Conservation (phyloP, 2,797 vertebrate genomes). For the Enteromius fasciolatus region DNA sequence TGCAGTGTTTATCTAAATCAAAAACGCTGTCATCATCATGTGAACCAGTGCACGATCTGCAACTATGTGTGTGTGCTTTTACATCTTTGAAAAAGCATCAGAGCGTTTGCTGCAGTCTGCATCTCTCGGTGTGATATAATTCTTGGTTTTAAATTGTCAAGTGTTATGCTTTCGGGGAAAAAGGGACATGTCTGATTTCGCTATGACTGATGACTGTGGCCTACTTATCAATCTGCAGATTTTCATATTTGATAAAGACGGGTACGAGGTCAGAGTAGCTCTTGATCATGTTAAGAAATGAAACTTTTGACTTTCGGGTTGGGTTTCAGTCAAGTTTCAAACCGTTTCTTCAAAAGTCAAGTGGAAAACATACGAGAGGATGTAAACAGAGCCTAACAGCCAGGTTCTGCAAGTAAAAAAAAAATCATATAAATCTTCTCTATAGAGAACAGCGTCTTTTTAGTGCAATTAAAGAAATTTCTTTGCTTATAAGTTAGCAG, state of each 20-base stretch:
- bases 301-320: slow-evolving; percentile 19
- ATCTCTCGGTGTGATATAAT: slow-evolving; percentile 19
- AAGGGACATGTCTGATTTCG: slow-evolving; percentile 31
- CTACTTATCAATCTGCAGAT: slow-evolving; percentile 49
- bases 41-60: background rate
- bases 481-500: background rate
- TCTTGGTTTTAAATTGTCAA: slow-evolving; percentile 27
- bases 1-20: background rate
- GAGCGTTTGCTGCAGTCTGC: slow-evolving; percentile 22
- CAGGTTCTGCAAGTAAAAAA: background rate
- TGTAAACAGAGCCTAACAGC: background rate
- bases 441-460: background rate
- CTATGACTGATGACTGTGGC: slow-evolving; percentile 46
- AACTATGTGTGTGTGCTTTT: background rate
- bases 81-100: slow-evolving; percentile 7
- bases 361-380: background rate
- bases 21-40: background rate
- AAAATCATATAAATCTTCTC: background rate
- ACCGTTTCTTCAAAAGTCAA: background rate
- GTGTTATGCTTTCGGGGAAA: slow-evolving; percentile 49
- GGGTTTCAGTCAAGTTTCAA: slow-evolving; percentile 21
- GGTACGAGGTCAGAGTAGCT: slow-evolving; percentile 22
- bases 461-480: background rate
- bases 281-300: background rate
- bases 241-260: slow-evolving; percentile 39